Evolutionary conservation across 2,113 vertebrate genomes (phyloP).

Genomic region (Anhinga anhinga): DNA sequence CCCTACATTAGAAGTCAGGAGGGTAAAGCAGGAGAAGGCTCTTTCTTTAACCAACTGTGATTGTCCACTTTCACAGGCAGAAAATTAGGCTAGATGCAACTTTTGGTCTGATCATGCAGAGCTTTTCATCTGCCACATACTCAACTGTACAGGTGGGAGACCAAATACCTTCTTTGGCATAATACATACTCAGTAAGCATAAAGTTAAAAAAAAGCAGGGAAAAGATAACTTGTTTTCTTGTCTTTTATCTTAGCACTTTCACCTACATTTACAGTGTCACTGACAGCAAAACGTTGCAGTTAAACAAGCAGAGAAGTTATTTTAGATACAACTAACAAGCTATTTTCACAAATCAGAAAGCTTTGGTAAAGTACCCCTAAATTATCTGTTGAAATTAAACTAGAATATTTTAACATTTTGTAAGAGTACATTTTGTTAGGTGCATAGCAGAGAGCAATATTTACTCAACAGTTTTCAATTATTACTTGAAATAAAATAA

Average conservation of each 20-base stretch:
- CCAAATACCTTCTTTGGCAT: background rate
- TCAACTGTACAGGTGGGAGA: background rate
- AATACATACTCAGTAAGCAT: background rate
- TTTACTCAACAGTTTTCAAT: background rate
- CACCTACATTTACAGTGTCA: background rate
- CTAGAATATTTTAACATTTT: background rate
- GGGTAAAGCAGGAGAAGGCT: background rate
- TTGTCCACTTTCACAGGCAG: background rate
- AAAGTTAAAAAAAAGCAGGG: background rate
- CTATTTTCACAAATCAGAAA: background rate
- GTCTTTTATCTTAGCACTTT: background rate
- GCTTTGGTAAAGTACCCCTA: background rate
- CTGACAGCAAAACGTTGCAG: background rate
- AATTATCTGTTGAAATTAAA: background rate
- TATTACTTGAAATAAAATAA: background rate
- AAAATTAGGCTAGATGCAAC: background rate
- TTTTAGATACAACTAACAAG: background rate
- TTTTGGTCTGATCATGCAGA: background rate
- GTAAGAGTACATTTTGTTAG: background rate
- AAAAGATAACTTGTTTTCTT: background rate
- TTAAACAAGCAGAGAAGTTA: background rate
- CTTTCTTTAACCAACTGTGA: background rate
- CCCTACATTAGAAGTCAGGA: background rate
- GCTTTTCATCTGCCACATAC: background rate
- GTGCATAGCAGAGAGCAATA: background rate